Evolutionary conservation across 1,140 invertebrate genomes (phyloP).

Genomic region (Leptinotarsa defecta): DNA sequence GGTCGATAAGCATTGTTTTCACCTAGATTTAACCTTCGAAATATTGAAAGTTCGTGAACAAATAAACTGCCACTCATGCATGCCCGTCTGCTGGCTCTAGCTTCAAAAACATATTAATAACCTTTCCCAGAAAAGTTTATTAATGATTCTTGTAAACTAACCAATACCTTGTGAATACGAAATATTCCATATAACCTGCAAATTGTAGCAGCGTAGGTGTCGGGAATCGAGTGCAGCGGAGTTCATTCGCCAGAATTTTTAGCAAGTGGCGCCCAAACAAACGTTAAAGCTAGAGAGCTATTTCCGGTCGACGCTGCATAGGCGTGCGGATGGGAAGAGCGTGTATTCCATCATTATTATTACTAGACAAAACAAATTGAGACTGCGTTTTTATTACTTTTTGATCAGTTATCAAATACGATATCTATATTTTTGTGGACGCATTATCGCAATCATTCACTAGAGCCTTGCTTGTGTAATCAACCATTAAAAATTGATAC

Average conservation of each 20-base stretch:
- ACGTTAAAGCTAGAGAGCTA: not conserved
- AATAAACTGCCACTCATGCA: not conserved
- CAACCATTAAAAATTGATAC: too few relatives aligned
- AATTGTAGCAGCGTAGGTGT: conserved; percentile 9
- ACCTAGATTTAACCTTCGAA: too few relatives aligned
- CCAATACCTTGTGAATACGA: not conserved
- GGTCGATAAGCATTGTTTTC: too few relatives aligned
- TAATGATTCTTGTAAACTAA: not conserved
- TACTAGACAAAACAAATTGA: too few relatives aligned
- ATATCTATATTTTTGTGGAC: too few relatives aligned
- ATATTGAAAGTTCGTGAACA: too few relatives aligned
- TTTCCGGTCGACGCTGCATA: conserved; percentile 13
- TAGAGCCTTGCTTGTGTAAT: too few relatives aligned
- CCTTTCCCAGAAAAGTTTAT: not conserved
- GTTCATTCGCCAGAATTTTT: conserved; percentile 23
- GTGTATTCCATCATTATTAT: too few relatives aligned
- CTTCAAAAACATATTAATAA: not conserved
- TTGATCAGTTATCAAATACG: too few relatives aligned
- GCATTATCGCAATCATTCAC: too few relatives aligned
- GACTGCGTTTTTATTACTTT: too few relatives aligned
- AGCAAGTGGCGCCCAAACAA: conserved; percentile 25
- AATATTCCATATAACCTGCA: not conserved
- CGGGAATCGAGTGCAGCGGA: conserved; percentile 20
- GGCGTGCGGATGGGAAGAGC: not conserved
- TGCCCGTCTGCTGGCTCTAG: not conserved